Base-by-base conservation (phyloP, 2,113 vertebrate genomes). In the Turnix velox region DNA sequence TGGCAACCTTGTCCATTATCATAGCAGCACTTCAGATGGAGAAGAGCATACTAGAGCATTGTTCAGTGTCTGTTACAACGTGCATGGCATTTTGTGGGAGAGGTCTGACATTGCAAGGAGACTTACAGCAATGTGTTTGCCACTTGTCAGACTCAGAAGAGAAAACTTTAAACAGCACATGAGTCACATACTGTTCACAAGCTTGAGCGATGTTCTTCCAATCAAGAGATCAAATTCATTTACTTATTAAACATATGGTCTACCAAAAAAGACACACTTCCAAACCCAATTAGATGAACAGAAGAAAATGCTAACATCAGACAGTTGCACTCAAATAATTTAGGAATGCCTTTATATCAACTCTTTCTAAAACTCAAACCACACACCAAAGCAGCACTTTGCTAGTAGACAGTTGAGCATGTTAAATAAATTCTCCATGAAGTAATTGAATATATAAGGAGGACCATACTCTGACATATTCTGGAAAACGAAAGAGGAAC, bases 241-340 rank as follows among this genome's bases (percentile, higher is more conserved):
- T 35, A 30, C 49, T 89, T 62, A 63, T 59, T 58, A 71, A 92
- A 91, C 88, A 93, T 93, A 93, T 69, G 74, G 78, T 85, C 71
- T 83, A 42, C 88, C 81, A 92, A 80, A 96, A 94, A 95, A 94
- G 87, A 35, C 87, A 54, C 45, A 69, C 68, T 57, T 75, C 87
- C 58, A 76, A 13, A 33, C 76, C 81, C 19, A 51, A 86, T 55
- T 19, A 73, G 39, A 49, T 14, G 85, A 95, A 91, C 94, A 95
- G 91, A 93, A 94, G 84, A 69, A 92, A 54, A 46, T 63, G 33
- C 25, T 68, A 74, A 54, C 31, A 11, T 62, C 62, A 63, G 30
- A 80, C 30, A 5, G 4, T 20, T 83, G 14, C 67, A 80, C 10
- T 16, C 4, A 73, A 89, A 57, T 18, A 11, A 39, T 30, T 79